Conservation (phyloP, 2,113 vertebrate genomes). For the Phodopus roborovskii region DNA sequence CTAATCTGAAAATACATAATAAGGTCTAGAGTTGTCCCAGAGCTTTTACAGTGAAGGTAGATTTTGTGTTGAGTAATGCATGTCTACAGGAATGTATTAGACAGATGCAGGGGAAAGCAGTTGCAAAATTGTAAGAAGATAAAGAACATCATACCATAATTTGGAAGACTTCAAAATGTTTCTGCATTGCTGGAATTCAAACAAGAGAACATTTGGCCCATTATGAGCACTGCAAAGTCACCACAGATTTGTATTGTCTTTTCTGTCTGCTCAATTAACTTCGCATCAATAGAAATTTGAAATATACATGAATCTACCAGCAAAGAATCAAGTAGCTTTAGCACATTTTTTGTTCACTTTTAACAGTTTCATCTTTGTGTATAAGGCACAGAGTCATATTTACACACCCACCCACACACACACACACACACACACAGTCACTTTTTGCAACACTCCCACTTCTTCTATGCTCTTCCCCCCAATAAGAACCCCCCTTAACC, state of each 20-base stretch:
- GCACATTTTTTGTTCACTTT: background rate
- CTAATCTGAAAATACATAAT: background rate
- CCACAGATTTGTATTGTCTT: background rate
- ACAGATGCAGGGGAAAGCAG: background rate
- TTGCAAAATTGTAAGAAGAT: background rate
- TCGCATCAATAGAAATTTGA: background rate
- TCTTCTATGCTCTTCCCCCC: background rate
- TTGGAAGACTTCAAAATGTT: constrained; percentile 24
- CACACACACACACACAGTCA: background rate
- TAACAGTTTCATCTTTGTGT: background rate
- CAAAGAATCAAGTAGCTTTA: background rate
- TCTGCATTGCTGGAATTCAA: background rate
- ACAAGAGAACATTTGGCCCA: background rate
- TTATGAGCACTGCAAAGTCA: background rate
- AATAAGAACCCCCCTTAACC: background rate
- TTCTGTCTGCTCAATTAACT: constrained; percentile 6
- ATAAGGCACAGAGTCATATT: background rate
- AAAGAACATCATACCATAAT: background rate
- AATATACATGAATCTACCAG: background rate
- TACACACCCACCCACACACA: too few species aligned
- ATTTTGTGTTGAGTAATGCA: background rate
- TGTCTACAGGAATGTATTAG: background rate
- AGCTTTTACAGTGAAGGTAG: background rate
- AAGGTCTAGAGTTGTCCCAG: background rate
- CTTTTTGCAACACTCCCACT: background rate